Evolutionary conservation across 2,113 vertebrate genomes (phyloP).

Genomic region (Morone saxatilis): DNA sequence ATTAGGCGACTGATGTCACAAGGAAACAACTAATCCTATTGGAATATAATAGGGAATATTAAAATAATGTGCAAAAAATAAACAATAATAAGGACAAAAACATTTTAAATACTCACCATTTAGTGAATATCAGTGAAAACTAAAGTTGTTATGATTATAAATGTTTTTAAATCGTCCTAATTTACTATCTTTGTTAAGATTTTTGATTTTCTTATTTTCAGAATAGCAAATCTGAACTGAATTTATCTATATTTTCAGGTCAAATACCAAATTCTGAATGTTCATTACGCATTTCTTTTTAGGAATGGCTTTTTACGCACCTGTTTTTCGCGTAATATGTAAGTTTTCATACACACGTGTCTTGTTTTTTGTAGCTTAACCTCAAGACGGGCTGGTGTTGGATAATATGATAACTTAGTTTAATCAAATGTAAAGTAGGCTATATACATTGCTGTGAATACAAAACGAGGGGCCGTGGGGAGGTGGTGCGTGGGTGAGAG

Average conservation of each 20-base stretch:
- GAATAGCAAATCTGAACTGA: neutral
- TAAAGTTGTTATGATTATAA: neutral
- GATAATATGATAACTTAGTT: neutral
- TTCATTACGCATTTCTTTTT: neutral
- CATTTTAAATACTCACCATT: neutral
- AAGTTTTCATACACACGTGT: neutral
- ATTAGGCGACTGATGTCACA: neutral
- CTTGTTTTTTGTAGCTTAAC: neutral
- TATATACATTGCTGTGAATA: neutral
- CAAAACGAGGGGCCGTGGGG: neutral
- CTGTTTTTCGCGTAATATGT: neutral
- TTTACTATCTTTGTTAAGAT: too few species aligned
- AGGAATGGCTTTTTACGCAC: conserved; percentile 12
- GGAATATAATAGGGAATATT: neutral
- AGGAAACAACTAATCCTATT: neutral
- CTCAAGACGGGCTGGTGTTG: neutral
- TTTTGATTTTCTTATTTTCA: neutral
- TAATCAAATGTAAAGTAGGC: neutral
- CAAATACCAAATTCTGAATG: neutral
- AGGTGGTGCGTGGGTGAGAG: too few species aligned
- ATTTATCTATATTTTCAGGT: neutral
- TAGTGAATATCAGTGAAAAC: neutral
- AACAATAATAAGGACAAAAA: neutral
- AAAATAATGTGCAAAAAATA: neutral
- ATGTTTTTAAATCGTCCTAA: neutral